phyloP scores from a whole-genome alignment of 2,888 invertebrate species.

The Apodemia zela region DNA sequence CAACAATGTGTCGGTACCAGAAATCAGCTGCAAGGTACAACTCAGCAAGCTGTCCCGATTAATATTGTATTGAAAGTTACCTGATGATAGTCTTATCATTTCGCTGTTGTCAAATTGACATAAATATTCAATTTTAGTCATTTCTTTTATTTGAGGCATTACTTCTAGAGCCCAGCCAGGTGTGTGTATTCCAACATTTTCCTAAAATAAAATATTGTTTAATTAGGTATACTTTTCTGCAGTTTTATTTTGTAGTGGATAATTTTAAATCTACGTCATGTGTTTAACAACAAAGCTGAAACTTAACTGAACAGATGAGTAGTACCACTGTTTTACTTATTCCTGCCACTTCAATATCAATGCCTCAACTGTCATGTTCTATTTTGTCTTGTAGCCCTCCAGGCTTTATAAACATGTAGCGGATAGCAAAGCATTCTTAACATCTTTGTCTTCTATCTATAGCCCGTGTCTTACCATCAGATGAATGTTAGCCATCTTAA shows the following conservation, averaged over 20 bases:
- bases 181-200: constrained; percentile 56
- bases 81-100: constrained; percentile 57
- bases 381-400: too few relatives aligned
- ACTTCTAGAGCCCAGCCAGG: constrained; percentile 61
- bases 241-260: neutral
- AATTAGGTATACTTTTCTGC: neutral
- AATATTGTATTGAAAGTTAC: constrained; percentile 37
- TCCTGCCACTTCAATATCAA: neutral
- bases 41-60: too few relatives aligned
- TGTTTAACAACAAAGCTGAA: neutral
- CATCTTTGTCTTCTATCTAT: too few relatives aligned
- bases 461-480: too few relatives aligned
- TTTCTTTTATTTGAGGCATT: constrained; percentile 64
- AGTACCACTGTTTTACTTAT: neutral
- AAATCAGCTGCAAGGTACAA: too few relatives aligned
- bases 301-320: neutral
- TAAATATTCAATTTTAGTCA: constrained; percentile 68
- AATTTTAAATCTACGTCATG: neutral
- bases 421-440: too few relatives aligned
- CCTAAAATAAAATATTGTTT: constrained; percentile 42
- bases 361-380: too few relatives aligned
- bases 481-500: too few relatives aligned
- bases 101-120: constrained; percentile 55
- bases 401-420: too few relatives aligned
- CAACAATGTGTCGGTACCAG: too few relatives aligned